Evolutionary conservation across 2,888 invertebrate genomes (phyloP), one percentile per base, ranked within the genome.

Genomic region (Dryobotodes eremita): DNA sequence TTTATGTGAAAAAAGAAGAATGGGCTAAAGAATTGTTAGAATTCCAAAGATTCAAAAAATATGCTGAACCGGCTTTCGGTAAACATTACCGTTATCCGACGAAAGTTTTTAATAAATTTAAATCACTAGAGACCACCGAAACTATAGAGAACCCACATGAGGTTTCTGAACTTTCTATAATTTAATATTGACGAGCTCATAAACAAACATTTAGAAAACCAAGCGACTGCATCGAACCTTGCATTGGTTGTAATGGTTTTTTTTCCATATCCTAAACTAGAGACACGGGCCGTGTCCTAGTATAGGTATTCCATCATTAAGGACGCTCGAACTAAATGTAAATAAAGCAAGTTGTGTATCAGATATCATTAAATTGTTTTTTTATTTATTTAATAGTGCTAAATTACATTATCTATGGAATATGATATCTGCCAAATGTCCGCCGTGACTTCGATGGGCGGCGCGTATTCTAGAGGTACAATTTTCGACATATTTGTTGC

Each of bases 11-110:
- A 8, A 79, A 92, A 73, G 87, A 89, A 0, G 93, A 94, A 59
- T 96, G 95, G 95, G 88, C 88, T 13, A 86, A 92, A 75, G 95
- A 95, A 84, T 89, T 91, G 68, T 64, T 75, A 2, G 93, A 95
- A 55, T 91, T 83, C 50, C 90, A 80, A 69, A 90, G 85, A 66
- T 96, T 92, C 76, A 93, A 92, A 75, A 93, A 92, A 83, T 92
- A 90, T 75, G 87, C 94, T 0, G 95, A 94, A 77, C 86, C 92
- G 0, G 92, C 93, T 0, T 95, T 95, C 61, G 94, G 93, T 50
- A 94, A 93, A 86, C 93, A 95, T 79, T 94, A 90, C 80, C 86
- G 91, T 17, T 94, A 89, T 68, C 94, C 94, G 10, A 75, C 64
- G 0, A 93, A 91, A 81, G 0, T 0, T 0, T 94, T 93, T 70